Evolutionary conservation across 1,140 invertebrate genomes (phyloP).

Genomic region (Vanessa atalanta): DNA sequence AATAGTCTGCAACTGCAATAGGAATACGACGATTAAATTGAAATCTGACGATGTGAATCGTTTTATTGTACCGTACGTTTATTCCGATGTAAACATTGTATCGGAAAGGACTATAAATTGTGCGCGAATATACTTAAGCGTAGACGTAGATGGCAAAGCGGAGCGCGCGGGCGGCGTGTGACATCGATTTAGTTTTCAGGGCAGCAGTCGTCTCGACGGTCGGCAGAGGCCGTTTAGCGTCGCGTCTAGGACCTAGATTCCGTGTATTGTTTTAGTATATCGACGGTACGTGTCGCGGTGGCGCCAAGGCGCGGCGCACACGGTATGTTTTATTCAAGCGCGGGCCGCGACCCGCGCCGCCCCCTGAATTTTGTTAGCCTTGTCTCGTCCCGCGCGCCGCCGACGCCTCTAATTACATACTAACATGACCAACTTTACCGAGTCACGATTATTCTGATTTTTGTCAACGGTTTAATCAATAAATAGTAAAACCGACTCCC

Average conservation of each 20-base stretch:
- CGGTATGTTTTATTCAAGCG: conserved; percentile 71
- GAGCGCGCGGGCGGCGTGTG: conserved; percentile 23
- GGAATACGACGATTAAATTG: not conserved
- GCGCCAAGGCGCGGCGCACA: conserved; percentile 49
- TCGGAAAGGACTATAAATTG: not conserved
- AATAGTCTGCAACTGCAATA: not conserved
- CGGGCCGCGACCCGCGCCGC: conserved; percentile 62
- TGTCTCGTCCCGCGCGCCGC: conserved; percentile 48
- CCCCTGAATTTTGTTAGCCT: conserved; percentile 68
- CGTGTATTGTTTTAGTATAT: conserved; percentile 49
- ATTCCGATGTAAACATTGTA: too few species aligned
- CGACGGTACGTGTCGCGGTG: conserved; percentile 41
- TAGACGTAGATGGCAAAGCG: not conserved
- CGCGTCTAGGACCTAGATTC: conserved; percentile 43
- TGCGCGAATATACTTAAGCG: conserved; percentile 11
- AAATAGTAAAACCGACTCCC: conserved; percentile 1
- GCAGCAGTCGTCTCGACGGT: conserved; percentile 26
- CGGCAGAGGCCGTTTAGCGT: conserved; percentile 22
- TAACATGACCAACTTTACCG: conserved; percentile 60
- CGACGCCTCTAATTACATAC: conserved; percentile 64
- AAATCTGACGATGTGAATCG: not conserved
- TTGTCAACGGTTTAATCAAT: conserved; percentile 50
- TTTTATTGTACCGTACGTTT: not conserved
- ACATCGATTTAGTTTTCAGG: conserved; percentile 44
- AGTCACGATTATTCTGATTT: conserved; percentile 65